phyloP scores from a whole-genome alignment of 2,888 invertebrate genomes.

The Chydorus sphaericus region DNA sequence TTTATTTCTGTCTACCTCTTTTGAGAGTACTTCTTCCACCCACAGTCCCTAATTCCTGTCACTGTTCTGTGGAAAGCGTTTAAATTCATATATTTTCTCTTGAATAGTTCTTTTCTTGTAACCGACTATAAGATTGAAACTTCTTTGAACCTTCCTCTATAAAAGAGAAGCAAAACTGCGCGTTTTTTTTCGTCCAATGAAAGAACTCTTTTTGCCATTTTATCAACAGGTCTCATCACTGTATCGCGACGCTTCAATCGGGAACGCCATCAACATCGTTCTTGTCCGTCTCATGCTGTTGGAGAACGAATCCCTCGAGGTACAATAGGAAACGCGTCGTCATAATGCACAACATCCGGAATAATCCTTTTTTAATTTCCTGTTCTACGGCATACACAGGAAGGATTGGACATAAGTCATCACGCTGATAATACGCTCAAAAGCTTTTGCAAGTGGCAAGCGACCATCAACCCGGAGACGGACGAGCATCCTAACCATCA shows the following conservation, averaged over 20 bases:
- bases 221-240: conserved; percentile 25
- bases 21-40: background rate
- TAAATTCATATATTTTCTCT: too few species aligned
- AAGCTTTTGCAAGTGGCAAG: conserved; percentile 77
- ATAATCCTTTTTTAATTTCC: background rate
- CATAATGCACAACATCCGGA: too few species aligned
- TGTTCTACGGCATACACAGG: conserved; percentile 21
- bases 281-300: conserved; percentile 69
- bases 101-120: too few species aligned
- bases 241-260: conserved; percentile 77
- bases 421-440: conserved; percentile 69
- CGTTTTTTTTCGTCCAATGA: too few species aligned
- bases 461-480: conserved; percentile 51
- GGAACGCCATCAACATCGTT: conserved; percentile 79
- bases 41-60: background rate
- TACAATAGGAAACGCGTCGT: conserved; percentile 18
- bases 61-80: too few species aligned
- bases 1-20: background rate
- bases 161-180: too few species aligned
- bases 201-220: too few species aligned
- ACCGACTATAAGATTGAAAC: too few species aligned
- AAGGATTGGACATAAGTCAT: conserved; percentile 53
- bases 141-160: background rate
- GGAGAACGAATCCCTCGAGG: conserved; percentile 39
- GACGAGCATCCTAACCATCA: conserved; percentile 76